A percentile compares a stretch with the other conserved stretches of the same genome.
Evolutionary conservation across 1,140 invertebrate genomes (phyloP).

Genomic region (Hyles vespertilio): DNA sequence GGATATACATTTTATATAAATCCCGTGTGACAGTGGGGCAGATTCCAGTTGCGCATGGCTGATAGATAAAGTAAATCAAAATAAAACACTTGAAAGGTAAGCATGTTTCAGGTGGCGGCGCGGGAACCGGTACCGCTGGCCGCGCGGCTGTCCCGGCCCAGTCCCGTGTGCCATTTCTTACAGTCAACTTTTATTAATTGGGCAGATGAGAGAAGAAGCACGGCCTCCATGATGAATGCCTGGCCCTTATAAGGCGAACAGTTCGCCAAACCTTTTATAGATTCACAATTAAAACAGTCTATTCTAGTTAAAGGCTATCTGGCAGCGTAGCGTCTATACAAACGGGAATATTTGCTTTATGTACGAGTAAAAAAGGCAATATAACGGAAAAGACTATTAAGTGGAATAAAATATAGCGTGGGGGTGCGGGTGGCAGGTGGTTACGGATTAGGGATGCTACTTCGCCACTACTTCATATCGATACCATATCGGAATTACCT

Average conservation of each 20-base stretch:
- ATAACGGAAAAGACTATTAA: constrained; percentile 75
- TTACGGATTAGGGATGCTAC: constrained; percentile 39
- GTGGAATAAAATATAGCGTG: constrained; percentile 74
- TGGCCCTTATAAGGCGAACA: constrained; percentile 61
- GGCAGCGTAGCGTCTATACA: constrained; percentile 61
- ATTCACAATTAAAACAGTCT: constrained; percentile 75
- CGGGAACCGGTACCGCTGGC: constrained; percentile 48
- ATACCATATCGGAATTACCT: background rate
- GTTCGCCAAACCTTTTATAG: constrained; percentile 74
- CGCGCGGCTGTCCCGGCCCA: constrained; percentile 47
- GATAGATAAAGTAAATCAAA: constrained; percentile 66
- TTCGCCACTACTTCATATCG: background rate
- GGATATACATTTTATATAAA: no score
- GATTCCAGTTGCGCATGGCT: constrained; percentile 16
- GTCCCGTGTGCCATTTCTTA: constrained; percentile 54
- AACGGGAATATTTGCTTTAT: constrained; percentile 73
- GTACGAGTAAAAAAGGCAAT: constrained; percentile 68
- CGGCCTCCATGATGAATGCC: constrained; percentile 69
- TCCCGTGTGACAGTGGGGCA: no score
- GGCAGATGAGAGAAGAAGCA: constrained; percentile 65
- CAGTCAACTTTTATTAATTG: constrained; percentile 75
- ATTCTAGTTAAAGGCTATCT: constrained; percentile 70
- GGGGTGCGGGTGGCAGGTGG: constrained; percentile 72
- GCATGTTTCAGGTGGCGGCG: constrained; percentile 59
- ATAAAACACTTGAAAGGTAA: constrained; percentile 57